phyloP scores from a whole-genome alignment of 2,888 invertebrate genomes.

The Lepidocyrtoides sp. region DNA sequence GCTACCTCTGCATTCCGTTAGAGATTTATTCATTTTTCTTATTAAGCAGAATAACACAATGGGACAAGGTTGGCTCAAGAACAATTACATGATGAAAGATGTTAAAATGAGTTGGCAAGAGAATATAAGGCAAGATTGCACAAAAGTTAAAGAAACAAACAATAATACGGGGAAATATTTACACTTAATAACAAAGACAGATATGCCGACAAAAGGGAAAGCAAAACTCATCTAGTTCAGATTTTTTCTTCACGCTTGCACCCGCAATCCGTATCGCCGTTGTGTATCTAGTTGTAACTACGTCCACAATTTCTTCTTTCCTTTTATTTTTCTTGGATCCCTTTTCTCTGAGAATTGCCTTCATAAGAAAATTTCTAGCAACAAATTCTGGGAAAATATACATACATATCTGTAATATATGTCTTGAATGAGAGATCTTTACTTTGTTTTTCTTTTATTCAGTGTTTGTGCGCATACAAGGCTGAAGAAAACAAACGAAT shows the following conservation, averaged over 20 bases:
- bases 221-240: slow-evolving; percentile 49
- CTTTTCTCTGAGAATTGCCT: background rate
- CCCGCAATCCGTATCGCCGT: slow-evolving; percentile 12
- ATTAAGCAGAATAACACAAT: slow-evolving; percentile 27
- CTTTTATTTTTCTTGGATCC: background rate
- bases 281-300: background rate
- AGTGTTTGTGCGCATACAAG: background rate
- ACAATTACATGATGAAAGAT: slow-evolving; percentile 35
- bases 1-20: too few species aligned
- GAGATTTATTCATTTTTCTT: too few species aligned
- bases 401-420: too few species aligned
- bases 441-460: background rate
- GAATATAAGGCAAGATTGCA: too few species aligned
- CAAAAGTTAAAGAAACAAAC: slow-evolving; percentile 7
- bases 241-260: slow-evolving; percentile 10
- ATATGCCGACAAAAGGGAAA: background rate
- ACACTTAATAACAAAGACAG: background rate
- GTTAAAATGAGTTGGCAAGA: slow-evolving; percentile 58
- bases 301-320: background rate
- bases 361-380: background rate
- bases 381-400: background rate
- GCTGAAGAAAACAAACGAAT: background rate
- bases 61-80: slow-evolving; percentile 55
- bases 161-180: background rate
- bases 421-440: too few species aligned